Conservation (phyloP, 2,888 invertebrate species). For the Artemia sp. region DNA sequence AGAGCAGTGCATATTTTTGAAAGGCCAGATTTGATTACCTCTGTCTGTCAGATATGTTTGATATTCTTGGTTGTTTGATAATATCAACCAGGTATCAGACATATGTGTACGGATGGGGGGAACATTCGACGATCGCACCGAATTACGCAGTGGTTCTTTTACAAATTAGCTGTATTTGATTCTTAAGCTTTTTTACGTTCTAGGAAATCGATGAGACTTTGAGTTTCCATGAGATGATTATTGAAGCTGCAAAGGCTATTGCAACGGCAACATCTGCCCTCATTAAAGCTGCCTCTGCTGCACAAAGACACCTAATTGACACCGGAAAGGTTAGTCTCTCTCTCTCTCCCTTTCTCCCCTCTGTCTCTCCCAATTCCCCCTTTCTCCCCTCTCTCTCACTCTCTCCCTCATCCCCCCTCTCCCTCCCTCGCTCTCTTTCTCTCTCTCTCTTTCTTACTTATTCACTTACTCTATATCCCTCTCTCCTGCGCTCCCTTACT, state of each 20-base stretch:
- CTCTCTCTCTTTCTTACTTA: too few species aligned
- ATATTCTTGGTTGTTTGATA: slow-evolving; percentile 98
- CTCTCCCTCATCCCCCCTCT: too few species aligned
- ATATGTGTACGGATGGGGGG: slow-evolving; percentile 72
- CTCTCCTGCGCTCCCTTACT: too few species aligned
- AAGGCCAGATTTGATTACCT: neutral
- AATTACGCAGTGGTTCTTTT: neutral
- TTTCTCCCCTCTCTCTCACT: too few species aligned
- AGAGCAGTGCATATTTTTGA: neutral
- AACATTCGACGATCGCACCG: neutral
- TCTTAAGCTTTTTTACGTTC: slow-evolving; percentile 24
- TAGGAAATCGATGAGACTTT: slow-evolving; percentile 79
- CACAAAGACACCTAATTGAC: slow-evolving; percentile 83
- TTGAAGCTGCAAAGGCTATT: slow-evolving; percentile 94
- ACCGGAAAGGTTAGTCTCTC: slow-evolving; percentile 52
- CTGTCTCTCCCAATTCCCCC: too few species aligned
- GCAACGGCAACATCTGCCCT: slow-evolving; percentile 91
- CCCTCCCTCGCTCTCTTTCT: too few species aligned
- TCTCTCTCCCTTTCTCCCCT: too few species aligned
- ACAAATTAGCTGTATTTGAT: neutral
- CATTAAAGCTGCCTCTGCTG: slow-evolving; percentile 88
- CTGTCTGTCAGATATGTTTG: slow-evolving; percentile 95
- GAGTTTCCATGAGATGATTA: slow-evolving; percentile 97
- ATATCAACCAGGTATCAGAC: slow-evolving; percentile 98
- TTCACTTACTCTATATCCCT: too few species aligned